Percentiles rank a stretch among this genome's conserved stretches.
phyloP scores from a whole-genome alignment of 2,888 invertebrate genomes.

The Aphidoletes aphidimyza region DNA sequence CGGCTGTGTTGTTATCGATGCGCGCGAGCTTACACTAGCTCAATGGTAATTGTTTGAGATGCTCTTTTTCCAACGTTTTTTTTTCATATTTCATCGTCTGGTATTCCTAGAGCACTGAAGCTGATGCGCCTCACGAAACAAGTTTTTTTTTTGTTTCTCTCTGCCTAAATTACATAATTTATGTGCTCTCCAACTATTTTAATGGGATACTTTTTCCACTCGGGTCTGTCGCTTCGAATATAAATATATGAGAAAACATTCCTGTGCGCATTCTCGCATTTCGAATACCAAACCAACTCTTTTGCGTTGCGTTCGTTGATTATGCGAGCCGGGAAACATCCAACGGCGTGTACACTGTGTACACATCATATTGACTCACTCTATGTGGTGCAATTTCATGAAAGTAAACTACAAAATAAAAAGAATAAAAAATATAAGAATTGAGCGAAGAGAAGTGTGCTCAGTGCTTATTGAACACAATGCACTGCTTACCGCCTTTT shows the following conservation, averaged over 20 bases:
- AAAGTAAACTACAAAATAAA: too few relatives aligned
- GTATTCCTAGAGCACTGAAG: background rate
- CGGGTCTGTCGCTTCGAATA: too few relatives aligned
- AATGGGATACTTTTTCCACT: constrained; percentile 34
- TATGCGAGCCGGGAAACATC: background rate
- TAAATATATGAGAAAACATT: too few relatives aligned
- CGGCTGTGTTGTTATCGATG: background rate
- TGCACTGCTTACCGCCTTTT: background rate
- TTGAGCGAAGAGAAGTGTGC: too few relatives aligned
- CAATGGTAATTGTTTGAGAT: too few relatives aligned
- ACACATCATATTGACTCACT: background rate
- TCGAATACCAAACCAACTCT: background rate
- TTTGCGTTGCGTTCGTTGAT: background rate
- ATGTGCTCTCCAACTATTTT: constrained; percentile 50
- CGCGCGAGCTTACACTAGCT: background rate
- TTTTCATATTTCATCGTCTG: background rate
- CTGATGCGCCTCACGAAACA: background rate
- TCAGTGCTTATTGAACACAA: background rate
- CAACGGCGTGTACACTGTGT: background rate
- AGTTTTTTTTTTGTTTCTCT: too few relatives aligned
- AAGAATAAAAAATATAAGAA: too few relatives aligned
- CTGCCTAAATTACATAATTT: constrained; percentile 53
- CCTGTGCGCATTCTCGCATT: background rate
- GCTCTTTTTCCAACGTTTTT: background rate
- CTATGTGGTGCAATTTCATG: background rate